phyloP scores from a whole-genome alignment of 2,113 vertebrate genomes.

The Atractosteus spatula region DNA sequence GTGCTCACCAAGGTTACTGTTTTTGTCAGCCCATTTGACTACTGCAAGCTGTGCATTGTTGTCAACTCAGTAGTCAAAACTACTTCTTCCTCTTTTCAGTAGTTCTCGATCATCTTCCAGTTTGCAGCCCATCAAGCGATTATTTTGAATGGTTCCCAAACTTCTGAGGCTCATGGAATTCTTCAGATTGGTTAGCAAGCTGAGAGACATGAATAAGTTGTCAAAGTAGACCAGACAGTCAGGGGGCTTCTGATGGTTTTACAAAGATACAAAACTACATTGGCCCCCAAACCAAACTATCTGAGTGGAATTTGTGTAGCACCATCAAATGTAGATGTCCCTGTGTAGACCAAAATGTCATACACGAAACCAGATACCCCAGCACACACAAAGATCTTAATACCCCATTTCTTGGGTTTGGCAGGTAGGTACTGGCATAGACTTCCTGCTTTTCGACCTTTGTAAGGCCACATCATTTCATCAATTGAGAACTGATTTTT shows the following conservation, averaged over 20 bases:
- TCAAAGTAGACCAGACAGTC: slow-evolving; percentile 19
- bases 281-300: slow-evolving; percentile 7
- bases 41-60: slow-evolving; percentile 2
- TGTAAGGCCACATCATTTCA: slow-evolving; percentile 16
- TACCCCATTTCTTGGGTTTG: slow-evolving; percentile 18
- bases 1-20: not conserved
- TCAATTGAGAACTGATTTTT: slow-evolving; percentile 15
- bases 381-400: slow-evolving; percentile 17
- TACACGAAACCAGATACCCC: slow-evolving; percentile 14
- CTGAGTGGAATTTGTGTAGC: slow-evolving; percentile 2
- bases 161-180: slow-evolving; percentile 4
- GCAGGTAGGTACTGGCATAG: slow-evolving; percentile 11
- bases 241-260: slow-evolving; percentile 15
- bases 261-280: slow-evolving; percentile 13
- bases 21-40: slow-evolving; percentile 10
- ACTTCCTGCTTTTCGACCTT: slow-evolving; percentile 9
- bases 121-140: not conserved
- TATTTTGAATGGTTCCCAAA: slow-evolving; percentile 12
- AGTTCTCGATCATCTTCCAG: slow-evolving; percentile 5
- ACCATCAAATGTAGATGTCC: slow-evolving; percentile 3
- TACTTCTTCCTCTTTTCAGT: slow-evolving; percentile 4
- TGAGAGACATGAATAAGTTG: slow-evolving; percentile 11
- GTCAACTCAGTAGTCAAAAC: slow-evolving; percentile 3
- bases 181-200: slow-evolving; percentile 2
- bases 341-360: slow-evolving; percentile 6